Conservation (phyloP, 2,888 invertebrate species). For the Tachystola acroxantha region DNA sequence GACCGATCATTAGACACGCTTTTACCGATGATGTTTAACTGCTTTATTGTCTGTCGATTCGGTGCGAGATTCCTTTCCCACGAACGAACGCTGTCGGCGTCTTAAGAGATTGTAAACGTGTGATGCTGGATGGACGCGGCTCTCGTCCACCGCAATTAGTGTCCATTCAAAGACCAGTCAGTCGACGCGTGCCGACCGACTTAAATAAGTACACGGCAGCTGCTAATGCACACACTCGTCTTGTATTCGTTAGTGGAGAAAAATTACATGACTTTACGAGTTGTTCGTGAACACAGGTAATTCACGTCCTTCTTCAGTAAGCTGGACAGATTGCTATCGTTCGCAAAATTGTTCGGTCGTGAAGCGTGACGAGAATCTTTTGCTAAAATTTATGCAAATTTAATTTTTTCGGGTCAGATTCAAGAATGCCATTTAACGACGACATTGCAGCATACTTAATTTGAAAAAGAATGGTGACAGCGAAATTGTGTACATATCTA, state of each 20-base stretch:
- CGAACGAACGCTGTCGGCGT: constrained; percentile 36
- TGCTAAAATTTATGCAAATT: constrained; percentile 3
- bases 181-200: constrained; percentile 52
- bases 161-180: constrained; percentile 49
- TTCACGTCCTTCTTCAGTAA: constrained; percentile 3
- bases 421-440: background rate
- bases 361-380: constrained; percentile 5
- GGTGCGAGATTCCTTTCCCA: constrained; percentile 46
- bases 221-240: constrained; percentile 28
- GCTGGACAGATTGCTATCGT: constrained; percentile 7
- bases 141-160: constrained; percentile 57
- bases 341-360: constrained; percentile 3
- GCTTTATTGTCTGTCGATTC: constrained; percentile 32
- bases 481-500: too few relatives aligned
- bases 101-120: constrained; percentile 35
- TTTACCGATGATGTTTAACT: constrained; percentile 36
- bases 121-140: constrained; percentile 39
- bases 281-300: constrained; percentile 1
- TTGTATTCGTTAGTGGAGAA: constrained; percentile 12
- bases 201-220: constrained; percentile 37
- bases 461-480: constrained; percentile 10
- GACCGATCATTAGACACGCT: constrained; percentile 48
- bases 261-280: constrained; percentile 3
- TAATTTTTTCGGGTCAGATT: background rate
- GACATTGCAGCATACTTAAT: background rate